Evolutionary conservation across 2,888 invertebrate genomes (phyloP).

Genomic region (Candidula unifasciata): DNA sequence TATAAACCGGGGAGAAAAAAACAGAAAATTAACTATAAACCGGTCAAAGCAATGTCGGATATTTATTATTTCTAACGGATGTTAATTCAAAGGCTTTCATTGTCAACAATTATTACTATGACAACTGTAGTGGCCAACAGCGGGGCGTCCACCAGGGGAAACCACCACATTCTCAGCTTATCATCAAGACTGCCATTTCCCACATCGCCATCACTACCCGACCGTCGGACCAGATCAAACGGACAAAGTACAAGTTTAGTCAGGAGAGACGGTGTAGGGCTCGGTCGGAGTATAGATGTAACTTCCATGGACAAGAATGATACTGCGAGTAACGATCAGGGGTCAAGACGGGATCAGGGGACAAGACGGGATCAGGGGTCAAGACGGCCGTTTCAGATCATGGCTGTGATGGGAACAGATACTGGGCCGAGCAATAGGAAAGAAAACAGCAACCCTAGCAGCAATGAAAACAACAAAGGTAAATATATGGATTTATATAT

Average conservation of each 20-base stretch:
- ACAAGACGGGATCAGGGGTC: neutral
- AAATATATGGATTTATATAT: too few species aligned
- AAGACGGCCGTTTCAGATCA: neutral
- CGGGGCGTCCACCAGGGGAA: neutral
- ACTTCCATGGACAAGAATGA: neutral
- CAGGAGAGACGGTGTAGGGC: neutral
- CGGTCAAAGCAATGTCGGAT: too few species aligned
- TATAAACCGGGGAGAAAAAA: too few species aligned
- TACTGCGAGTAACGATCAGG: neutral
- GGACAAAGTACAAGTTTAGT: neutral
- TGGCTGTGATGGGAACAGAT: too few species aligned
- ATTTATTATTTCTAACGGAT: too few species aligned
- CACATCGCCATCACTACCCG: conserved; percentile 25
- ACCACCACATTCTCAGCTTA: neutral
- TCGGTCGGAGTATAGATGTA: neutral
- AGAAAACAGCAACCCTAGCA: too few species aligned
- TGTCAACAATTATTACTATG: conserved; percentile 7
- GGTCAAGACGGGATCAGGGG: neutral
- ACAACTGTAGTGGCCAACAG: conserved; percentile 5
- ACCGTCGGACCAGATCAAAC: neutral
- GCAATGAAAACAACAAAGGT: too few species aligned
- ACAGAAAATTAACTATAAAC: too few species aligned
- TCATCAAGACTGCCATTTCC: conserved; percentile 26
- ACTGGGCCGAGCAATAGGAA: too few species aligned
- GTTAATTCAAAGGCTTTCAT: neutral